phyloP scores from a whole-genome alignment of 2,797 vertebrate genomes.

The Margarornis squamiger region DNA sequence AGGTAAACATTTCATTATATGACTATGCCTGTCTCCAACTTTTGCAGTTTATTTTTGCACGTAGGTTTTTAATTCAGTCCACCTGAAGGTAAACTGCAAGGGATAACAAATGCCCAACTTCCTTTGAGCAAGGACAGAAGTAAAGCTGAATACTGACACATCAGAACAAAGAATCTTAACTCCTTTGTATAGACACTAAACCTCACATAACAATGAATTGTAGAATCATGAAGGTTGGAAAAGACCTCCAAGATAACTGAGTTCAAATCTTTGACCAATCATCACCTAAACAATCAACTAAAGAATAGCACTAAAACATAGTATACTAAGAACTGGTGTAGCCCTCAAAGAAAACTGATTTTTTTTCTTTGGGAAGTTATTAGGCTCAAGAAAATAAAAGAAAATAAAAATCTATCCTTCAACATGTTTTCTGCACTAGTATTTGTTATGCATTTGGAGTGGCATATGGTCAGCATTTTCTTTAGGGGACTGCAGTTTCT shows the following conservation, averaged over 20 bases:
- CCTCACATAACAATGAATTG: background rate
- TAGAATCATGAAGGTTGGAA: background rate
- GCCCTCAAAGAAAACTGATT: background rate
- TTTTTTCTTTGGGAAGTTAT: background rate
- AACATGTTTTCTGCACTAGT: background rate
- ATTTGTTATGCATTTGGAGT: background rate
- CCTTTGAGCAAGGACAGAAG: background rate
- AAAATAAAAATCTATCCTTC: background rate
- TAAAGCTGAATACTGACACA: background rate
- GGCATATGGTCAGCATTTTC: background rate
- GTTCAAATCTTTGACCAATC: background rate
- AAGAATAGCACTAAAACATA: background rate
- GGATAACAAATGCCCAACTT: background rate
- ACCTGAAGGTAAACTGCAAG: background rate
- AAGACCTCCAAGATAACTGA: background rate
- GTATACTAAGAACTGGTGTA: background rate
- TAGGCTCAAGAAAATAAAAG: background rate
- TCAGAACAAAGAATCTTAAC: background rate
- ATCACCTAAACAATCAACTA: background rate
- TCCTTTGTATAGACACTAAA: background rate
- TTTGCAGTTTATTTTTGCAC: background rate
- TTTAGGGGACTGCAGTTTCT: background rate
- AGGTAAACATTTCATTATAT: background rate
- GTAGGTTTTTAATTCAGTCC: background rate
- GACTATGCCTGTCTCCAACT: background rate